Conservation (phyloP, 1,140 invertebrate species). For the Drosophila sp. region DNA sequence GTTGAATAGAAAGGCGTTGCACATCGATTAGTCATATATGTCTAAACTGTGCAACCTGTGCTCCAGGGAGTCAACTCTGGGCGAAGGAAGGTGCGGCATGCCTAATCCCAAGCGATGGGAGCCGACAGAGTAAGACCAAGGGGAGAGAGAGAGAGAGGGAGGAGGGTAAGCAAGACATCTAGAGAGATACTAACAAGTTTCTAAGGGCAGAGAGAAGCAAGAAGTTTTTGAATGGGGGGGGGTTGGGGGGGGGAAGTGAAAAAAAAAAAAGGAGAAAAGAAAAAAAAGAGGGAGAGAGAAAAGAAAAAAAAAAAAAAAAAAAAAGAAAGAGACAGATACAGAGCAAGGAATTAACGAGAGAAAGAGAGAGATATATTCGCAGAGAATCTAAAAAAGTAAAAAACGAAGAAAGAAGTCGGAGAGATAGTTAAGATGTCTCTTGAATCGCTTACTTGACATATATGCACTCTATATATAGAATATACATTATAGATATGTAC, state of each 20-base stretch:
- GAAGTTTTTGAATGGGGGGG: too few species aligned
- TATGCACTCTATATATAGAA: too few species aligned
- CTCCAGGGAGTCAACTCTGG: constrained; percentile 11
- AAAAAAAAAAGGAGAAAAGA: not conserved
- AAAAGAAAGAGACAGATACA: not conserved
- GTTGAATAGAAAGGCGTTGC: constrained; percentile 66
- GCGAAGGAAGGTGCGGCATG: not conserved
- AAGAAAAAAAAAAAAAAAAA: not conserved
- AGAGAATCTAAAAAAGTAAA: too few species aligned
- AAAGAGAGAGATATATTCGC: too few species aligned
- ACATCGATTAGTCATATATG: constrained; percentile 70
- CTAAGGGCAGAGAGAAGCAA: too few species aligned
- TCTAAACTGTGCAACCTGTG: constrained; percentile 1
- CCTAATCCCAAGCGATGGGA: not conserved
- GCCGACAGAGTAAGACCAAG: not conserved
- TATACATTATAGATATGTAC: too few species aligned
- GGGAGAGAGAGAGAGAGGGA: not conserved
- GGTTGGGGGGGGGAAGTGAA: not conserved
- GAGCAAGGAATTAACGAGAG: too few species aligned
- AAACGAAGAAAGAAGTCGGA: too few species aligned
- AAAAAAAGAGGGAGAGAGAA: not conserved
- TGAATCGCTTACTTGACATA: too few species aligned
- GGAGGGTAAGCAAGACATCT: not conserved
- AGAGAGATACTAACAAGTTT: too few species aligned
- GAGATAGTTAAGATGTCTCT: too few species aligned